phyloP scores from a whole-genome alignment of 2,113 vertebrate species.

The Ctenodactylus gundi region DNA sequence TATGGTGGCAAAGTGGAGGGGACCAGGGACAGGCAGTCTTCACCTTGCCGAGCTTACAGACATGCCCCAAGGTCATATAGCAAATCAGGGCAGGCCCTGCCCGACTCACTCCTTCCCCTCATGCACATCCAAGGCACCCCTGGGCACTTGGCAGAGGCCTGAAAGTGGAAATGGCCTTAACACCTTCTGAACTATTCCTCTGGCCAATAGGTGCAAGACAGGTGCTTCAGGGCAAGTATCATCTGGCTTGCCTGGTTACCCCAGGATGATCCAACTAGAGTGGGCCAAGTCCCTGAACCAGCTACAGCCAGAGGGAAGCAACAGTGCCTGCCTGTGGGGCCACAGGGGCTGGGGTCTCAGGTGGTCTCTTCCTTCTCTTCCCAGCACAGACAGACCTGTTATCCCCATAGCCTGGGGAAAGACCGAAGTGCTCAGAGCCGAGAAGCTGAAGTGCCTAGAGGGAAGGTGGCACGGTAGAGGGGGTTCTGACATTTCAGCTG shows the following conservation, averaged over 20 bases:
- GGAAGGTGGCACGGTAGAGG: not conserved
- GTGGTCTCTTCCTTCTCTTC: not conserved
- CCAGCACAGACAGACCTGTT: not conserved
- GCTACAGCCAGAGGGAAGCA: not conserved
- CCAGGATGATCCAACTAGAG: not conserved
- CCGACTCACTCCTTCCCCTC: not conserved
- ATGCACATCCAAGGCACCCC: not conserved
- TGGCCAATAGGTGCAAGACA: conserved; percentile 58
- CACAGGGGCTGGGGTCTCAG: not conserved
- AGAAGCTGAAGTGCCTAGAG: not conserved
- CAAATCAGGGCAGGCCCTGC: not conserved
- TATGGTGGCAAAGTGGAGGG: not conserved
- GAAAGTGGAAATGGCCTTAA: conserved; percentile 40
- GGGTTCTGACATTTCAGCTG: not conserved
- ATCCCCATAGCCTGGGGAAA: not conserved
- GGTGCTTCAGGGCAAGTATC: conserved; percentile 58
- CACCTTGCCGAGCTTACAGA: not conserved
- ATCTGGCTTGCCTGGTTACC: not conserved
- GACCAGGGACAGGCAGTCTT: not conserved
- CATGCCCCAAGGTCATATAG: not conserved
- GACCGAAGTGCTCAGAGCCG: not conserved
- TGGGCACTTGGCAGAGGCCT: not conserved
- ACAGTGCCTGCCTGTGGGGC: not conserved
- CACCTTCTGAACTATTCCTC: conserved; percentile 37
- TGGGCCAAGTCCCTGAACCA: conserved; percentile 33